These are phyloP conservation scores for Scaptodrosophila lebanonensis DNA, from an alignment of 1,140 invertebrate genomes.

Conservation along the genomic window DNA sequence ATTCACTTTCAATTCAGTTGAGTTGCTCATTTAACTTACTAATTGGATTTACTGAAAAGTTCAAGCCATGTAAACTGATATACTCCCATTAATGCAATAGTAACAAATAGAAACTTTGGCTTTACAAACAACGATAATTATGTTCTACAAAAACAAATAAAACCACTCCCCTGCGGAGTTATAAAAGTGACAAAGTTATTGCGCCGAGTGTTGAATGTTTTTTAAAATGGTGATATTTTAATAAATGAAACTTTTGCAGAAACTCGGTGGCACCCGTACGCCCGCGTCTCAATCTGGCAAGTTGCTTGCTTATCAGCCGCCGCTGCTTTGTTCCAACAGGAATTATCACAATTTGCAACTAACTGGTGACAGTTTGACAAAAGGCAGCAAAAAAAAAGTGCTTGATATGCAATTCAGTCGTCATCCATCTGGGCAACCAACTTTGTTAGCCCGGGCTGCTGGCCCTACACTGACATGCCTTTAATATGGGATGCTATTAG, in stretches of 20 bases:
- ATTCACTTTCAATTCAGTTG: too few relatives aligned
- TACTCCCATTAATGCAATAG: too few relatives aligned
- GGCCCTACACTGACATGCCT: too few relatives aligned
- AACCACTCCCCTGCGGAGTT: too few relatives aligned
- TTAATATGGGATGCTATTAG: too few relatives aligned
- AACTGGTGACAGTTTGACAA: slow-evolving; percentile 5
- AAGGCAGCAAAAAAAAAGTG: slow-evolving; percentile 3
- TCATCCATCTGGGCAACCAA: slow-evolving; percentile 6
- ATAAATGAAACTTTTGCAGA: slow-evolving; percentile 29
- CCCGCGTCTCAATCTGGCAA: slow-evolving; percentile 26
- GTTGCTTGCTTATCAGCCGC: slow-evolving; percentile 42
- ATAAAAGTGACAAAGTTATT: slow-evolving; percentile 25
- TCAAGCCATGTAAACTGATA: too few relatives aligned
- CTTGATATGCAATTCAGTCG: slow-evolving; percentile 27
- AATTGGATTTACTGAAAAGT: too few relatives aligned
- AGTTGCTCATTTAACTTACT: too few relatives aligned
- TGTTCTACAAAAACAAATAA: too few relatives aligned
- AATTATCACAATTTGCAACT: slow-evolving; percentile 11
- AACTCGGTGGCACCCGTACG: neutral
- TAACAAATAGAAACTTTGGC: too few relatives aligned
- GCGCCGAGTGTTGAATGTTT: slow-evolving; percentile 44
- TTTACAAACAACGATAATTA: too few relatives aligned
- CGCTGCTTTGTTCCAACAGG: neutral
- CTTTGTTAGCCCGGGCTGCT: slow-evolving; percentile 1
- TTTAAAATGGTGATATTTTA: slow-evolving; percentile 36